A percentile compares a stretch with the other conserved stretches of the same genome.
Evolutionary conservation across 2,797 vertebrate genomes (phyloP).

Genomic region (Otus scops): DNA sequence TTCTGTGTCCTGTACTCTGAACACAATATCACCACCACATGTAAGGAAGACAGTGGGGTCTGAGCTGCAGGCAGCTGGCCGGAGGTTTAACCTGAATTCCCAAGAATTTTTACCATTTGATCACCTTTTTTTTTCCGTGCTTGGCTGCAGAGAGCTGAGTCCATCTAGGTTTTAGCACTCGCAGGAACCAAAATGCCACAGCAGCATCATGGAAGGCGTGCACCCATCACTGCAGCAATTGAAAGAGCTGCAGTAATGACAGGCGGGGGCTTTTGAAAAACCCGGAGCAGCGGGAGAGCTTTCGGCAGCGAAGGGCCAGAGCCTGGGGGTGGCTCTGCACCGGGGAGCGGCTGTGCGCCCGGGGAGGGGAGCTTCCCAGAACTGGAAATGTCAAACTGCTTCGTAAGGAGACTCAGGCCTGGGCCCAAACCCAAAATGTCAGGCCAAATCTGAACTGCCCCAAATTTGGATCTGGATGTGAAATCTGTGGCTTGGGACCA

Average conservation of each 20-base stretch:
- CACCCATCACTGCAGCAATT: background rate
- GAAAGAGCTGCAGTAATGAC: background rate
- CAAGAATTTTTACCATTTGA: background rate
- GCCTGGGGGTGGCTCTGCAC: background rate
- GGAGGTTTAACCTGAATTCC: background rate
- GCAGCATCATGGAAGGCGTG: background rate
- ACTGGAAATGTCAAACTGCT: slow-evolving; percentile 52
- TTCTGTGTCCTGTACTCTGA: background rate
- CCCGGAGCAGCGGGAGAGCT: background rate
- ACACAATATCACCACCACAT: fast-evolving
- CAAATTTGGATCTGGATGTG: slow-evolving; percentile 45
- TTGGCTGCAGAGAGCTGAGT: background rate
- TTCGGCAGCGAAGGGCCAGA: background rate
- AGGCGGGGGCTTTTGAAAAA: background rate
- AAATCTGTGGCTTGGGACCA: slow-evolving; percentile 42
- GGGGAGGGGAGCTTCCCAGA: slow-evolving; percentile 18
- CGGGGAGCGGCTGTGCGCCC: background rate
- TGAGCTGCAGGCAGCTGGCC: background rate
- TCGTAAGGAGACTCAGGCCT: background rate
- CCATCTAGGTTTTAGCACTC: fast-evolving
- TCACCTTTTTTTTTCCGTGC: fast-evolving
- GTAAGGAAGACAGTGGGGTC: background rate
- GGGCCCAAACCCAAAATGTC: slow-evolving; percentile 37
- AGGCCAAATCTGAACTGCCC: slow-evolving; percentile 22
- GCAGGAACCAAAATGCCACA: background rate